Evolutionary conservation across 1,140 invertebrate species (phyloP).

Genomic region (Drosophila saltans): DNA sequence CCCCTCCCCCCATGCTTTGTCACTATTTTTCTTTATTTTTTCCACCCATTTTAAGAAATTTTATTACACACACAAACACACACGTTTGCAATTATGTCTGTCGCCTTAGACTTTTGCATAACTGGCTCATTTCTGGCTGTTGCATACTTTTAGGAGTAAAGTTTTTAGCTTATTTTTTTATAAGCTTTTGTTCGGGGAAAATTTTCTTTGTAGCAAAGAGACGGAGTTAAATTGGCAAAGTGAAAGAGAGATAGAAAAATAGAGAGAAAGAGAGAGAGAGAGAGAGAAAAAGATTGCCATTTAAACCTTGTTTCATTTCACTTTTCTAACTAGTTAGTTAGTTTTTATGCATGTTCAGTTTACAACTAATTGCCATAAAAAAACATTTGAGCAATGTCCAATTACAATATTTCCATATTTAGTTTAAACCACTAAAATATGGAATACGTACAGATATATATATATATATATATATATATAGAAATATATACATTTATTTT

Average conservation of each 20-base stretch:
- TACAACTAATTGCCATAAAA: too few relatives aligned
- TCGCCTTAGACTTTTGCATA: slow-evolving; percentile 33
- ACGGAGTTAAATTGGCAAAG: background rate
- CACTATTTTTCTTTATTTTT: background rate
- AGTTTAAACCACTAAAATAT: too few relatives aligned
- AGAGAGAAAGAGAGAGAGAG: background rate
- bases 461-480: too few relatives aligned
- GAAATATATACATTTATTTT: too few relatives aligned
- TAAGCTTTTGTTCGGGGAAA: background rate
- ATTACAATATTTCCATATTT: too few relatives aligned
- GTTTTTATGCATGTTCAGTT: background rate
- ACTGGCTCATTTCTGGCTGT: slow-evolving; percentile 36
- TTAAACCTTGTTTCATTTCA: background rate
- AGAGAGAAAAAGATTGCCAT: background rate
- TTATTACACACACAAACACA: slow-evolving; percentile 37
- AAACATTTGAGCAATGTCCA: too few relatives aligned
- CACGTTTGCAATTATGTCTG: slow-evolving; percentile 39
- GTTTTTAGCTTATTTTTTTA: slow-evolving; percentile 20
- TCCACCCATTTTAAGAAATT: slow-evolving; percentile 42
- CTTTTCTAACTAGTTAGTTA: background rate
- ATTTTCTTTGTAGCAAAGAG: slow-evolving; percentile 5
- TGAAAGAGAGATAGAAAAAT: background rate
- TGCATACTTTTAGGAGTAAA: slow-evolving; percentile 48
- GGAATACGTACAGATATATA: too few relatives aligned
- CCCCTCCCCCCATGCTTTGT: background rate